Percentiles rank a stretch among this genome's conserved stretches.
These are phyloP conservation scores for Octodon degus DNA, from an alignment of 2,113 vertebrate species.

Conservation along the genomic window DNA sequence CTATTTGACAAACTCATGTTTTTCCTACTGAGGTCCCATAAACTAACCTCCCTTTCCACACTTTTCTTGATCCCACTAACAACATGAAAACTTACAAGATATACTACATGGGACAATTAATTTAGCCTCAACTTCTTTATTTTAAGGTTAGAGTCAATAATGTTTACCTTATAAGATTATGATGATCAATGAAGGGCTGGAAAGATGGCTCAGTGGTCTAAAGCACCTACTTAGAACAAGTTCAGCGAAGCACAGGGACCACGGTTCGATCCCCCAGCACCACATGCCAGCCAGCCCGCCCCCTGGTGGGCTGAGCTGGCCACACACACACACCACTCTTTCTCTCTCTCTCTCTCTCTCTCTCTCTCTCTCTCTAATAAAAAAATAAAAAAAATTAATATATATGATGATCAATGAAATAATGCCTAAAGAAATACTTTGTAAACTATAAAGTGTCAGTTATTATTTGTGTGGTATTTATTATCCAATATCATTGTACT, in stretches of 20 bases:
- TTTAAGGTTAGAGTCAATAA: slow-evolving; percentile 57
- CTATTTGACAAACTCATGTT: slow-evolving; percentile 41
- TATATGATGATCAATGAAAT: slow-evolving; percentile 44
- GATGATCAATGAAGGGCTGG: slow-evolving; percentile 39
- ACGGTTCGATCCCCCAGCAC: too few species aligned
- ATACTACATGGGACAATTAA: slow-evolving; percentile 49
- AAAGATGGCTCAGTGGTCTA: too few species aligned
- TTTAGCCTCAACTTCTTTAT: neutral
- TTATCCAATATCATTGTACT: neutral
- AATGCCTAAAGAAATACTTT: slow-evolving; percentile 10
- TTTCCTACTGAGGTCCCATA: neutral
- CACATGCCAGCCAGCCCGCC: too few species aligned
- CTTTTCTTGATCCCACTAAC: neutral
- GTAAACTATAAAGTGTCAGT: slow-evolving; percentile 19
- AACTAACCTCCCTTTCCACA: neutral
- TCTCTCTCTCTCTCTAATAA: too few species aligned
- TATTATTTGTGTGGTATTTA: slow-evolving; percentile 45
- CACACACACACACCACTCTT: too few species aligned
- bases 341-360: too few species aligned
- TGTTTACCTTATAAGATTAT: slow-evolving; percentile 22
- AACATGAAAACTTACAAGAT: slow-evolving; percentile 23
- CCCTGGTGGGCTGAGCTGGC: too few species aligned
- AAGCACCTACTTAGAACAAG: too few species aligned
- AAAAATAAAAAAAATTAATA: too few species aligned
- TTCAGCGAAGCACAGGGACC: too few species aligned